Conservation (phyloP, 1,140 invertebrate species). For the Drosophila nasuta region DNA sequence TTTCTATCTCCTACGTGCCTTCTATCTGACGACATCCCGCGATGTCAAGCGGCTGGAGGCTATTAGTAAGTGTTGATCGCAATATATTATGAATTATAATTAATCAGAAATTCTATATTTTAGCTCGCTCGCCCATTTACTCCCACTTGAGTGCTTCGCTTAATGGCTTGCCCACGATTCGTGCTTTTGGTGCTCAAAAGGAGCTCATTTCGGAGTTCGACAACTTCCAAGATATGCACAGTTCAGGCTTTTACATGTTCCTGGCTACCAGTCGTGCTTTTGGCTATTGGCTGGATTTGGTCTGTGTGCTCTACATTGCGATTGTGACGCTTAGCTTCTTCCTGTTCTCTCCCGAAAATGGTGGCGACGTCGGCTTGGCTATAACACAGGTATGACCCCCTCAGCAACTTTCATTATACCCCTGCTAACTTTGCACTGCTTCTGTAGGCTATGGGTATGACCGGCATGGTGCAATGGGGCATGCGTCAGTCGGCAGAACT, state of each 20-base stretch:
- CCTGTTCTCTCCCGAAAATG: conserved; percentile 86
- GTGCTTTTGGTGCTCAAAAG: conserved; percentile 92
- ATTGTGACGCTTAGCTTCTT: conserved; percentile 90
- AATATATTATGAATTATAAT: not conserved
- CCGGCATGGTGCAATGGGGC: conserved; percentile 94
- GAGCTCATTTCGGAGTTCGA: conserved; percentile 93
- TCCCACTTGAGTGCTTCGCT: conserved; percentile 95
- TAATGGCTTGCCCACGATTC: conserved; percentile 95
- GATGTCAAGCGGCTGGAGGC: conserved; percentile 95
- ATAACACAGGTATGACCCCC: conserved; percentile 86
- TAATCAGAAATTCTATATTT: not conserved
- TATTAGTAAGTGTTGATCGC: conserved; percentile 89
- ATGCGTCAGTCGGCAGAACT: conserved; percentile 93
- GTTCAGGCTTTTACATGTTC: conserved; percentile 88
- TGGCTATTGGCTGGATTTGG: conserved; percentile 91
- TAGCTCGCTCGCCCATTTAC: conserved; percentile 93
- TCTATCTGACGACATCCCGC: conserved; percentile 93
- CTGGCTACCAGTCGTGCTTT: conserved; percentile 89
- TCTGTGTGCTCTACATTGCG: conserved; percentile 90
- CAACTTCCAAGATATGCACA: conserved; percentile 90
- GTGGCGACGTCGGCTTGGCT: conserved; percentile 92
- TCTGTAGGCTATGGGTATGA: conserved; percentile 90
- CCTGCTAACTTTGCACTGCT: not conserved
- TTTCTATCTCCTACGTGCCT: conserved; percentile 90
- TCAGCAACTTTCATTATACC: not conserved